Conservation (phyloP, 2,888 invertebrate species). For the Rotaria socialis region DNA sequence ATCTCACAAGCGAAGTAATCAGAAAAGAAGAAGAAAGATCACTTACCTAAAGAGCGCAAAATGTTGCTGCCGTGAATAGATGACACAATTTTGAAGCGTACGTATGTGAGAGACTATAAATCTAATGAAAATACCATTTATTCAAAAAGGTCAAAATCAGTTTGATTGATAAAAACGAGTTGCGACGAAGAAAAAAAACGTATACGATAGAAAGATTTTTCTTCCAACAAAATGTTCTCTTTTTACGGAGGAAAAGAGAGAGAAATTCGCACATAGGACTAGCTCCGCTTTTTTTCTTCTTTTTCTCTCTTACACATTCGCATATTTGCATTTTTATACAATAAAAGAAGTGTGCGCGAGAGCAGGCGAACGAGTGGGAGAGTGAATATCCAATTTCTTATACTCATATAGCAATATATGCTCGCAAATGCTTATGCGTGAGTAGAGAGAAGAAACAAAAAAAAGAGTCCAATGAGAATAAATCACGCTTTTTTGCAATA, state of each 20-base stretch:
- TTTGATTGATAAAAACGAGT: slow-evolving; percentile 34
- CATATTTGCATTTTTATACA: slow-evolving; percentile 32
- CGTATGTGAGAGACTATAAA: slow-evolving; percentile 30
- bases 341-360: slow-evolving; percentile 17
- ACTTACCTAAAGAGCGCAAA: slow-evolving; percentile 15
- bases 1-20: slow-evolving; percentile 3
- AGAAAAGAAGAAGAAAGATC: not conserved
- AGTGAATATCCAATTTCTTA: slow-evolving; percentile 18
- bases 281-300: not conserved
- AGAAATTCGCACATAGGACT: slow-evolving; percentile 16
- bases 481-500: slow-evolving; percentile 23
- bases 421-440: not conserved
- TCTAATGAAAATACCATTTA: slow-evolving; percentile 37
- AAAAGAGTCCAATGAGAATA: slow-evolving; percentile 12
- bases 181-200: not conserved
- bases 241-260: not conserved
- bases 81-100: not conserved
- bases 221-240: slow-evolving; percentile 10
- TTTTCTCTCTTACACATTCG: not conserved
- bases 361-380: slow-evolving; percentile 11
- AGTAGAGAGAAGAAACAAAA: slow-evolving; percentile 8
- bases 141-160: slow-evolving; percentile 36
- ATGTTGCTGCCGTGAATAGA: slow-evolving; percentile 16
- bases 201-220: not conserved
- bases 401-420: not conserved